Percentiles rank a stretch among this genome's conserved stretches.
Evolutionary conservation across 2,888 invertebrate genomes (phyloP).

Genomic region (Gonocerus acuteangulatus): DNA sequence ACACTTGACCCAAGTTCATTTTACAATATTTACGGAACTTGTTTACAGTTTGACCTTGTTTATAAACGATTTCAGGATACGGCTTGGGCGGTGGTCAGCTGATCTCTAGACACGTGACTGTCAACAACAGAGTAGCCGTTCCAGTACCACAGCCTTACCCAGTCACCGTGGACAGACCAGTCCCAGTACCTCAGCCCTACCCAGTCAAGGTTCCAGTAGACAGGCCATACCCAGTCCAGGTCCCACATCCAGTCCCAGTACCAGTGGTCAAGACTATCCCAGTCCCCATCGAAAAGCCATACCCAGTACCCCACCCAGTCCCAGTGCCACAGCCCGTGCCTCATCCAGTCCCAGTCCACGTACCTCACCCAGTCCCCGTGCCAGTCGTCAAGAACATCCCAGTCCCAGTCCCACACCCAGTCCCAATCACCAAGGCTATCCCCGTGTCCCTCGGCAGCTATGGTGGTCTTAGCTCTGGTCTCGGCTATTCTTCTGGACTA

Average conservation of each 20-base stretch:
- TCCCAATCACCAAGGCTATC: constrained; percentile 21
- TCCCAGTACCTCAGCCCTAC: constrained; percentile 28
- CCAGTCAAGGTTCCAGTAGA: constrained; percentile 25
- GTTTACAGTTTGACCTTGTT: no score
- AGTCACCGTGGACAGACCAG: constrained; percentile 40
- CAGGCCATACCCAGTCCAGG: constrained; percentile 34
- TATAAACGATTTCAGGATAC: constrained; percentile 15
- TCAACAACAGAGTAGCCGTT: constrained; percentile 35
- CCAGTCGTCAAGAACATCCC: constrained; percentile 40
- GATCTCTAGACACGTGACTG: constrained; percentile 30
- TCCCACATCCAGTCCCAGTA: constrained; percentile 18
- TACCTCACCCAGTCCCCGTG: constrained; percentile 50
- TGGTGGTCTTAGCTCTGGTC: background rate
- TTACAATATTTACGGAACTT: no score
- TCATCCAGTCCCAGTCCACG: constrained; percentile 46
- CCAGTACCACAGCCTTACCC: constrained; percentile 39
- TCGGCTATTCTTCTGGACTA: background rate
- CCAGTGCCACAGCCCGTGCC: constrained; percentile 43
- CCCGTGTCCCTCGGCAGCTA: constrained; percentile 9
- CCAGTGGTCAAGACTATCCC: constrained; percentile 1
- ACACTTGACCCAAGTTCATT: no score
- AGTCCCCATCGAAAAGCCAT: constrained; percentile 26
- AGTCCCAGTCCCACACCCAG: constrained; percentile 43
- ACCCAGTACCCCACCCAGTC: constrained; percentile 35
- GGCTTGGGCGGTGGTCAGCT: constrained; percentile 22